A percentile compares a stretch with the other conserved stretches of the same genome.
Conservation (phyloP, 2,113 vertebrate genomes). For the Seriola dumerili region DNA sequence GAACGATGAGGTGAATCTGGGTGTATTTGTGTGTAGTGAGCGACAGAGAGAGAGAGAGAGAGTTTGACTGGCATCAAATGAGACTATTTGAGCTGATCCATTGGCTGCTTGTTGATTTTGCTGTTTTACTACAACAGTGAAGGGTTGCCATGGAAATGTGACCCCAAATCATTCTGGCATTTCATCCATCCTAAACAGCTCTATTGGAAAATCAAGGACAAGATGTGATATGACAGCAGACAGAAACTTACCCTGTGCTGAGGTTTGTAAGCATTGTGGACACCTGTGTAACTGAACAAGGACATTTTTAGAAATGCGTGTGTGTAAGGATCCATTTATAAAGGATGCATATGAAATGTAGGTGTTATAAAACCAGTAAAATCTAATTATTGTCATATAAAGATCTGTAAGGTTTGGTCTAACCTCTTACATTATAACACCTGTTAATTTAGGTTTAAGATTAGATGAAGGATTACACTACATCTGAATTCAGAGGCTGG, state of each 20-base stretch:
- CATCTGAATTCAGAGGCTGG: no score
- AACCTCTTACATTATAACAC: no score
- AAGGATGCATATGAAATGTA: no score
- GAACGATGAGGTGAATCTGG: slow-evolving; percentile 16
- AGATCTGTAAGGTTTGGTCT: no score
- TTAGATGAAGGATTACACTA: no score
- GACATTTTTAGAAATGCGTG: neutral
- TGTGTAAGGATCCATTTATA: neutral
- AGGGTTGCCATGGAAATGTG: slow-evolving; percentile 59
- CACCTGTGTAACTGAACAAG: neutral
- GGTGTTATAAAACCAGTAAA: no score
- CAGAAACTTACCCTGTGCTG: neutral
- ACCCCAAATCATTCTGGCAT: slow-evolving; percentile 33
- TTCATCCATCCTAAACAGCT: slow-evolving; percentile 25
- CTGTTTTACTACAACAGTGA: slow-evolving; percentile 25
- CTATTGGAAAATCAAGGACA: slow-evolving; percentile 23
- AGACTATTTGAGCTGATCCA: slow-evolving; percentile 28
- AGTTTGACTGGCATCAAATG: neutral
- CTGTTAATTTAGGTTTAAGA: no score
- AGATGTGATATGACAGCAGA: slow-evolving; percentile 7
- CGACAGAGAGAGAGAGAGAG: neutral
- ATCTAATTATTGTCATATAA: no score
- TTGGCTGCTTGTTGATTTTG: slow-evolving; percentile 38
- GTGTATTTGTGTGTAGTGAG: neutral
- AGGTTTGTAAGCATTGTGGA: neutral